Percentiles rank a stretch among this genome's conserved stretches.
Conservation (phyloP, 2,113 vertebrate species). For the Rhabdornis inornatus region DNA sequence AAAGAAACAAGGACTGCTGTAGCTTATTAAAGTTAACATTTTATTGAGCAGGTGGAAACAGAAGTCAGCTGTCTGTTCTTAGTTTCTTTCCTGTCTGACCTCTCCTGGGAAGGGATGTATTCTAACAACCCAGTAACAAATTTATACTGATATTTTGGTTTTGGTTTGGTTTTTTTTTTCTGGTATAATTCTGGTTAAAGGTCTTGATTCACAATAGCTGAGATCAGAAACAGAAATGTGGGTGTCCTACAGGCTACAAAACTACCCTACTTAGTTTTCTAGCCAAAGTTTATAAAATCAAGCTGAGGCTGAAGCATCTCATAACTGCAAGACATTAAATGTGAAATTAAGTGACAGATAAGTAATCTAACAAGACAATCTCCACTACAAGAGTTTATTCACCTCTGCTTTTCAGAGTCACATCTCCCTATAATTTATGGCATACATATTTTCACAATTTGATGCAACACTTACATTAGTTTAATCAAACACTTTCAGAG, state of each 20-base stretch:
- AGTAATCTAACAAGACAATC: conserved; percentile 70
- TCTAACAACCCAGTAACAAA: conserved; percentile 59
- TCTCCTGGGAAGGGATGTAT: conserved; percentile 57
- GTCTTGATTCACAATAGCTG: neutral
- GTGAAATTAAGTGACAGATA: conserved; percentile 61
- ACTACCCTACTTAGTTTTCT: conserved; percentile 39
- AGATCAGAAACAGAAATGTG: neutral
- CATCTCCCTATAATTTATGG: conserved; percentile 59
- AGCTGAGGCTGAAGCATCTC: conserved; percentile 50
- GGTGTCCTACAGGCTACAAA: neutral
- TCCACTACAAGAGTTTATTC: conserved; percentile 53
- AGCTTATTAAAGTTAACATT: conserved; percentile 12
- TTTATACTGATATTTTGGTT: neutral
- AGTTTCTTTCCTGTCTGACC: conserved; percentile 55
- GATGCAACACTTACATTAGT: conserved; percentile 56
- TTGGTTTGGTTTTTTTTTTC: neutral
- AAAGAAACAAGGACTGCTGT: conserved; percentile 36
- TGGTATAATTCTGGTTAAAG: neutral
- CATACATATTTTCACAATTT: conserved; percentile 43
- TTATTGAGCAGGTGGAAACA: conserved; percentile 50
- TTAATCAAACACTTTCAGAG: conserved; percentile 58
- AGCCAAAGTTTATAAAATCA: conserved; percentile 65
- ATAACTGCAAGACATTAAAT: conserved; percentile 3
- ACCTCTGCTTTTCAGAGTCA: conserved; percentile 45
- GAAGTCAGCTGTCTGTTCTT: conserved; percentile 26